Evolutionary conservation across 2,888 invertebrate species (phyloP).

Genomic region (Oithona nana): DNA sequence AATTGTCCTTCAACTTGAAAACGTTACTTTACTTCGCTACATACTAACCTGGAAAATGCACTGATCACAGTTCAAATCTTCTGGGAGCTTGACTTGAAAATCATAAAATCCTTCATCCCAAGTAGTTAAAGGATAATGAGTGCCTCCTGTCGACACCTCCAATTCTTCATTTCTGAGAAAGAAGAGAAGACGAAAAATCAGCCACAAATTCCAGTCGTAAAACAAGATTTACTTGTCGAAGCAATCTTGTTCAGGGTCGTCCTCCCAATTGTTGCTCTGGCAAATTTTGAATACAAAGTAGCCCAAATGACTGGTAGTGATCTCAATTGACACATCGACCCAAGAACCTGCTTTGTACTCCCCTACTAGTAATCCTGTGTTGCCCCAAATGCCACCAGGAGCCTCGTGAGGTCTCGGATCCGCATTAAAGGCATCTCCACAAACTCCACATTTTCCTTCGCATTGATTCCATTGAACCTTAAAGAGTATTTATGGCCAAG

Average conservation of each 20-base stretch:
- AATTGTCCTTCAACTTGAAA: no score
- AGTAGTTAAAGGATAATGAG: background rate
- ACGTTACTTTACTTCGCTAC: no score
- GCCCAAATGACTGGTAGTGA: constrained; percentile 24
- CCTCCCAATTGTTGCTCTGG: constrained; percentile 21
- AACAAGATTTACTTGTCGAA: constrained; percentile 21
- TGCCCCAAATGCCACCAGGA: constrained; percentile 21
- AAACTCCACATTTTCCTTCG: constrained; percentile 21
- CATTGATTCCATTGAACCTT: background rate
- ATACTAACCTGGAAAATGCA: background rate
- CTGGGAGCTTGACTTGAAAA: background rate
- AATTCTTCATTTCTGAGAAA: background rate
- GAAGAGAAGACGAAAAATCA: background rate
- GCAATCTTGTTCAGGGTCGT: constrained; percentile 23
- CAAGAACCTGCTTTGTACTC: constrained; percentile 21
- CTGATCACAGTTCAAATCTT: background rate
- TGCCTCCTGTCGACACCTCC: background rate
- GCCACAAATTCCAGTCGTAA: background rate
- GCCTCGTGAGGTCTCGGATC: constrained; percentile 18
- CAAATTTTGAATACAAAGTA: constrained; percentile 25
- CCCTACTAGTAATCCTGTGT: constrained; percentile 19
- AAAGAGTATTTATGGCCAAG: background rate
- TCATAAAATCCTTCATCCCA: background rate
- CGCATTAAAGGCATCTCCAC: constrained; percentile 20
- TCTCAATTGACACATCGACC: constrained; percentile 22